phyloP scores from a whole-genome alignment of 2,888 invertebrate genomes.

The Cerastis rubricosa region DNA sequence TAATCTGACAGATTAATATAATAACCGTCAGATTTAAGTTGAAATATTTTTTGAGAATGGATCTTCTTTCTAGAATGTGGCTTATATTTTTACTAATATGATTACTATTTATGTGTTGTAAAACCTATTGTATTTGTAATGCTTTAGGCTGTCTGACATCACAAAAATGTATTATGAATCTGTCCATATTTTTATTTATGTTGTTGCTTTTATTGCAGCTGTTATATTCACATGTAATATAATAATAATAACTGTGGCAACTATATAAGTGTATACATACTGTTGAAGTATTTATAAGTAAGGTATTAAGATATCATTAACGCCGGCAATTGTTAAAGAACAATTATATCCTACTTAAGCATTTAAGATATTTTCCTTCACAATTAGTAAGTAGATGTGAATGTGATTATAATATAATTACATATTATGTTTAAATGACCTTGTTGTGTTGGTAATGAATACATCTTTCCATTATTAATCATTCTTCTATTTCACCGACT shows the following conservation, averaged over 20 bases:
- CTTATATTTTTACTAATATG: not conserved
- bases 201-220: slow-evolving; percentile 29
- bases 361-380: slow-evolving; percentile 41
- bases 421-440: slow-evolving; percentile 32
- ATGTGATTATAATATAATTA: slow-evolving; percentile 29
- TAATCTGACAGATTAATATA: slow-evolving; percentile 4
- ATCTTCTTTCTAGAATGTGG: not conserved
- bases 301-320: slow-evolving; percentile 31
- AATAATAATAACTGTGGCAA: slow-evolving; percentile 6
- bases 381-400: slow-evolving; percentile 23
- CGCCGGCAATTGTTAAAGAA: slow-evolving; percentile 39
- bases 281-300: slow-evolving; percentile 41
- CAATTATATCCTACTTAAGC: slow-evolving; percentile 56
- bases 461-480: slow-evolving; percentile 11
- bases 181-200: slow-evolving; percentile 50
- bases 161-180: slow-evolving; percentile 54
- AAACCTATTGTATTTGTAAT: slow-evolving; percentile 18
- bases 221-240: slow-evolving; percentile 13
- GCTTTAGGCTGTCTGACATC: slow-evolving; percentile 24
- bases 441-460: slow-evolving; percentile 34
- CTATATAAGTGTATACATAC: slow-evolving; percentile 12
- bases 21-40: not conserved
- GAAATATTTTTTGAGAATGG: not conserved
- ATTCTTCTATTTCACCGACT: slow-evolving; percentile 9
- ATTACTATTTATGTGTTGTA: slow-evolving; percentile 3